A percentile compares a stretch with the other conserved stretches of the same genome.
These are phyloP conservation scores for Cartodere bifasciata DNA, from an alignment of 2,888 invertebrate genomes.

Conservation along the genomic window DNA sequence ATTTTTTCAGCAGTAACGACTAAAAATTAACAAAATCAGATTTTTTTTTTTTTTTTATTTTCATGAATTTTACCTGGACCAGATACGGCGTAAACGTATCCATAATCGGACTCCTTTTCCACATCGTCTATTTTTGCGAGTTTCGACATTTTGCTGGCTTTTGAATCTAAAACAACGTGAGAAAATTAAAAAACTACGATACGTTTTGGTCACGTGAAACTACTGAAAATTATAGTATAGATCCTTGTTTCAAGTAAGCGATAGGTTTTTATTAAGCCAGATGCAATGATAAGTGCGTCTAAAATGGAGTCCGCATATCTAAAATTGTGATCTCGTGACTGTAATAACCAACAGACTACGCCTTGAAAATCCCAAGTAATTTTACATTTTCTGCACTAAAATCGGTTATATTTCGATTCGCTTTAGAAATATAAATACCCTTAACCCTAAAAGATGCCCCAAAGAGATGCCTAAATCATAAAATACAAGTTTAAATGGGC, in stretches of 20 bases:
- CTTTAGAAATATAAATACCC: neutral
- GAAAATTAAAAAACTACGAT: slow-evolving; percentile 6
- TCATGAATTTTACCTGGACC: slow-evolving; percentile 86
- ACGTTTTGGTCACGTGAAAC: slow-evolving; percentile 24
- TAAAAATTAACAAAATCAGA: slow-evolving; percentile 32
- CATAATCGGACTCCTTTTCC: slow-evolving; percentile 79
- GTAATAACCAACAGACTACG: slow-evolving; percentile 21
- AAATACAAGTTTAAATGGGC: neutral
- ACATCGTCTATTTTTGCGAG: slow-evolving; percentile 67
- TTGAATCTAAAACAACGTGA: slow-evolving; percentile 12
- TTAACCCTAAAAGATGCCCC: neutral
- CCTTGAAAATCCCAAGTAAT: slow-evolving; percentile 18
- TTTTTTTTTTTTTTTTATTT: too few relatives aligned
- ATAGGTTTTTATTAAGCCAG: neutral
- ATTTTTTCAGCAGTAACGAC: slow-evolving; percentile 99
- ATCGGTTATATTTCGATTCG: neutral
- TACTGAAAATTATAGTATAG: slow-evolving; percentile 15
- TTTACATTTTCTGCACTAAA: too few relatives aligned
- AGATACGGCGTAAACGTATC: slow-evolving; percentile 94
- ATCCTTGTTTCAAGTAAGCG: slow-evolving; percentile 19
- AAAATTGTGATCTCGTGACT: slow-evolving; percentile 14
- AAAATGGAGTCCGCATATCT: slow-evolving; percentile 15
- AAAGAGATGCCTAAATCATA: neutral
- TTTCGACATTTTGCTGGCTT: slow-evolving; percentile 46
- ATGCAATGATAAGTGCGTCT: slow-evolving; percentile 7